Percentiles rank a stretch among this genome's conserved stretches.
Evolutionary conservation across 2,113 vertebrate species (phyloP).

Genomic region (Dinomys branickii): DNA sequence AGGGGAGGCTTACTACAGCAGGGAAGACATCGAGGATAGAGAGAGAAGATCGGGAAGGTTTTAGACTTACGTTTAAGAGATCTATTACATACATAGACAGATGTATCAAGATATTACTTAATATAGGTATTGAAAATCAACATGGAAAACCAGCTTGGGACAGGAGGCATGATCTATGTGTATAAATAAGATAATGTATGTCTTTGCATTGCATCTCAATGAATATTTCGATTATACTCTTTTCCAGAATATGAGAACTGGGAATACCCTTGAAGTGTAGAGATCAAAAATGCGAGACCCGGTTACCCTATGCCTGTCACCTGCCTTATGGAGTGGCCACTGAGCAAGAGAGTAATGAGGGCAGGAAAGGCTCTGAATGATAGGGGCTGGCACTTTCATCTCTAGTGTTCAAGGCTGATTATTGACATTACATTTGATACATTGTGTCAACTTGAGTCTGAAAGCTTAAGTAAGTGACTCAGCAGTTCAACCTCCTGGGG

Average conservation of each 20-base stretch:
- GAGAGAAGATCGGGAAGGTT: not conserved
- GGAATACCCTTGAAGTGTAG: not conserved
- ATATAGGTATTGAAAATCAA: not conserved
- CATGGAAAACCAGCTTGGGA: not conserved
- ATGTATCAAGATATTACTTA: not conserved
- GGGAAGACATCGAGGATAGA: not conserved
- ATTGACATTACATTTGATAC: not conserved
- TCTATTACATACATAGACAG: not conserved
- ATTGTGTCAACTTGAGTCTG: too few relatives aligned
- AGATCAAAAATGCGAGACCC: not conserved
- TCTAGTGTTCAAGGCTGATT: not conserved
- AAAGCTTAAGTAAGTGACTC: too few relatives aligned
- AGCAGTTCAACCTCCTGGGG: too few relatives aligned
- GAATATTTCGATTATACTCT: not conserved
- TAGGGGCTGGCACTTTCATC: not conserved
- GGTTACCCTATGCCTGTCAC: not conserved
- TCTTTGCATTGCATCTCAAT: not conserved
- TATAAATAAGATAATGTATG: not conserved
- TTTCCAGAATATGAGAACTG: not conserved
- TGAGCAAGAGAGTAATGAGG: not conserved
- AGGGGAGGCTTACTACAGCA: fast-evolving
- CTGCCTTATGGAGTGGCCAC: not conserved
- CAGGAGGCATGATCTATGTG: not conserved
- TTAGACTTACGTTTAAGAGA: not conserved
- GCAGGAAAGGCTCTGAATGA: not conserved